phyloP scores from a whole-genome alignment of 2,113 vertebrate genomes.

The Neofelis nebulosa region DNA sequence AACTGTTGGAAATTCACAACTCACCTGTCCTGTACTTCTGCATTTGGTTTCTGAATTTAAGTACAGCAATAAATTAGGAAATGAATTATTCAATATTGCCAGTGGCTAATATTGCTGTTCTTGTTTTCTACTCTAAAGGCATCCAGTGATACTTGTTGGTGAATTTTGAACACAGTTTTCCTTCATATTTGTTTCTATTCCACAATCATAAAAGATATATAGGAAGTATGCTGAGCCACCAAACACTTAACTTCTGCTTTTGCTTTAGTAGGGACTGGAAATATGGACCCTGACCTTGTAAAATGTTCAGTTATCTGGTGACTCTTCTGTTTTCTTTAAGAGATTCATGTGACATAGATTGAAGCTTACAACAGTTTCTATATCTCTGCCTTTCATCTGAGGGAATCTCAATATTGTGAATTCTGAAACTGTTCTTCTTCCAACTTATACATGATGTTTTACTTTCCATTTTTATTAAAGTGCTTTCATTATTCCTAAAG shows the following conservation, averaged over 20 bases:
- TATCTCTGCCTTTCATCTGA: background rate
- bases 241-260: background rate
- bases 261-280: background rate
- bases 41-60: conserved; percentile 49
- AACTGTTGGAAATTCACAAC: conserved; percentile 20
- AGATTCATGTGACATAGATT: background rate
- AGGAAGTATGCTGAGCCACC: background rate
- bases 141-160: background rate
- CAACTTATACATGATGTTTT: background rate
- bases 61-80: conserved; percentile 49
- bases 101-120: background rate
- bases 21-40: background rate
- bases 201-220: background rate
- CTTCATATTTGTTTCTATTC: background rate
- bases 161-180: background rate
- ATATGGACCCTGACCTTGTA: background rate
- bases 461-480: background rate
- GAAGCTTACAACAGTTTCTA: background rate
- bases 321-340: background rate
- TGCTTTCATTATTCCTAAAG: background rate
- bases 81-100: conserved; percentile 58
- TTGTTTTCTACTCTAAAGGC: conserved; percentile 2
- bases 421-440: background rate
- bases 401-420: background rate
- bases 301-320: background rate